These are phyloP conservation scores for Auanema freiburgensis DNA, from an alignment of 2,888 invertebrate genomes.

Conservation along the genomic window DNA sequence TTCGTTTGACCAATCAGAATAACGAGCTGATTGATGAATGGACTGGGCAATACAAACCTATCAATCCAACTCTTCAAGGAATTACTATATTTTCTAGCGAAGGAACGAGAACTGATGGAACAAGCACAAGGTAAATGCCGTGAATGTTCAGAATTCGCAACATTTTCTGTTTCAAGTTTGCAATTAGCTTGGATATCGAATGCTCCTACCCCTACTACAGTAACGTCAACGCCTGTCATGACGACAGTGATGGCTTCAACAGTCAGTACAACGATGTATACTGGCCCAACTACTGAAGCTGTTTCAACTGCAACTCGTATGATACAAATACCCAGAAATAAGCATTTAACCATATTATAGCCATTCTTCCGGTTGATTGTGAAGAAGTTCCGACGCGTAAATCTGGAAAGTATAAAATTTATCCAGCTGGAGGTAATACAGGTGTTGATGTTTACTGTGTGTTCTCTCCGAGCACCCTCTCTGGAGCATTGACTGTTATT, in stretches of 20 bases:
- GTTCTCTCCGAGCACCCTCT: background rate
- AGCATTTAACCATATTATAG: too few relatives aligned
- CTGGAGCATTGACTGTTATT: background rate
- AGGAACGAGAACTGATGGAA: slow-evolving; percentile 15
- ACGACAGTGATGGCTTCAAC: slow-evolving; percentile 15
- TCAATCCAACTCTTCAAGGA: slow-evolving; percentile 9
- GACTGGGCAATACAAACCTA: slow-evolving; percentile 12
- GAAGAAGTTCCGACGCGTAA: background rate
- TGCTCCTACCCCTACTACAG: slow-evolving; percentile 16
- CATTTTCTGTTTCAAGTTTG: slow-evolving; percentile 1
- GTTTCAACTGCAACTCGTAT: too few relatives aligned
- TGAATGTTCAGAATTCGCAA: background rate
- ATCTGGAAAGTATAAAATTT: background rate
- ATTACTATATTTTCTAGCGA: slow-evolving; percentile 15
- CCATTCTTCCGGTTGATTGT: too few relatives aligned
- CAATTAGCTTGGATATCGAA: slow-evolving; percentile 28
- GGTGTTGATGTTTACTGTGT: background rate
- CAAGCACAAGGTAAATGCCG: slow-evolving; percentile 12
- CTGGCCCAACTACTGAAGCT: too few relatives aligned
- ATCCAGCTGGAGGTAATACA: background rate
- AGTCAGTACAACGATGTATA: background rate
- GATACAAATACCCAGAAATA: too few relatives aligned
- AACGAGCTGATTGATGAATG: slow-evolving; percentile 18
- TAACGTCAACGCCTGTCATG: slow-evolving; percentile 3
- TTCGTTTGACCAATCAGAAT: slow-evolving; percentile 8